Evolutionary conservation across 2,888 invertebrate species (phyloP), one percentile per base, ranked within the genome.

Genomic region (Crematogaster levior): DNA sequence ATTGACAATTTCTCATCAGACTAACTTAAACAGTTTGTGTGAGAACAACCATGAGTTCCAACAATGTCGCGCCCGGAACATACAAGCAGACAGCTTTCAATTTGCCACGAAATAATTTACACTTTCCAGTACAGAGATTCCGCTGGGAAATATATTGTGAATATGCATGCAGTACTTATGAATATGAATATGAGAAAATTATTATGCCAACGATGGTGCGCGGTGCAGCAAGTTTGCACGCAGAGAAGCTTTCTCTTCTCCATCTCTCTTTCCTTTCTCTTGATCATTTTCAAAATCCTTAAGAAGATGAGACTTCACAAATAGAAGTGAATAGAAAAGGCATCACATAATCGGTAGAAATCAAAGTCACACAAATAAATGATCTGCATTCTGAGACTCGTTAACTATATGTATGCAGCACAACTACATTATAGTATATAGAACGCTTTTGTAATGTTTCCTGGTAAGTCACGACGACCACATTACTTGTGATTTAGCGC

Each of bases 131-230:
- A 51, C 21, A 65, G 56, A 51, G 58, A 68, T 46, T 81, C 82
- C 79, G 46, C 63, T 70, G 83, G 80, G 85, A 88, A 88, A 85
- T 88, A 83, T 85, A 89, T 88, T 70, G 83, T 84, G 89, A 90
- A 88, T 90, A 89, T 89, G 90, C 85, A 89, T 90, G 88, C 82
- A 60, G 73, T 77, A 70, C 84, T 90, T 86, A 88, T 89, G 90
- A 89, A 89, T 89, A 89, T 90, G 90, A 89, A 89, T 89, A 90
- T 66, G 77, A 74, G 77, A 72, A 85, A 88, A 86, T 89, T 86
- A 90, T 90, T 84, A 86, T 84, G 86, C 88, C 72, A 77, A 77
- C 77, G 83, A 46, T 68, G 53, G 51, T 12, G 51, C 12, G 58
- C 40, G 43, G 46, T 63, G 83, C 75, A 82, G 88, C 74, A 89